Evolutionary conservation across 53 echinoderm and acorn worm species (phyloP).

Genomic region (Holothuria scabra): DNA sequence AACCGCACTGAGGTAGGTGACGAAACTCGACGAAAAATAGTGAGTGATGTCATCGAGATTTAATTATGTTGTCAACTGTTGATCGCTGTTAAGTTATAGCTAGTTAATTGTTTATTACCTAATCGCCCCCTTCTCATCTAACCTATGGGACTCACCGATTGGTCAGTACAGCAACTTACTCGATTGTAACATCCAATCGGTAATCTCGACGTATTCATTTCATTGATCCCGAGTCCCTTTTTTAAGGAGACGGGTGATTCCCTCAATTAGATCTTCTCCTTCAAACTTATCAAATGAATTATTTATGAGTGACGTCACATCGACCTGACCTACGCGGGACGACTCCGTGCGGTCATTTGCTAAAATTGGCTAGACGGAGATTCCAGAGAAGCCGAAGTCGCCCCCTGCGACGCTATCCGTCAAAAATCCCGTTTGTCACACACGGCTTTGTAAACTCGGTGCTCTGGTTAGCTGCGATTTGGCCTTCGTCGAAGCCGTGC

Average conservation of each 20-base stretch:
- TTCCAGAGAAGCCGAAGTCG: conserved; percentile 63
- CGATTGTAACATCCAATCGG: conserved; percentile 18
- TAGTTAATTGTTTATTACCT: no score
- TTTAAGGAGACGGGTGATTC: not conserved
- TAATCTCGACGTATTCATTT: not conserved
- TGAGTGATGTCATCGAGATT: conserved; percentile 10
- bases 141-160: no score
- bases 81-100: no score
- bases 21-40: conserved; percentile 20
- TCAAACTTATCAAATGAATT: not conserved
- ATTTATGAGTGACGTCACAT: conserved; percentile 38
- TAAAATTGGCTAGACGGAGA: conserved; percentile 77
- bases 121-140: no score
- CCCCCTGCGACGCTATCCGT: conserved; percentile 63
- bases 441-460: not conserved
- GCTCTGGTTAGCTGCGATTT: conserved; percentile 37
- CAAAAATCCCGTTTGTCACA: not conserved
- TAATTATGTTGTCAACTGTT: not conserved
- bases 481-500: conserved; percentile 19
- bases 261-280: not conserved
- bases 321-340: conserved; percentile 42
- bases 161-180: no score
- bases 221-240: no score
- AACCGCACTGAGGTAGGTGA: not conserved
- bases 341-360: conserved; percentile 67